A percentile compares a stretch with the other conserved stretches of the same genome.
Evolutionary conservation across 1,140 invertebrate genomes (phyloP).

Genomic region (Anthonomus grandis): DNA sequence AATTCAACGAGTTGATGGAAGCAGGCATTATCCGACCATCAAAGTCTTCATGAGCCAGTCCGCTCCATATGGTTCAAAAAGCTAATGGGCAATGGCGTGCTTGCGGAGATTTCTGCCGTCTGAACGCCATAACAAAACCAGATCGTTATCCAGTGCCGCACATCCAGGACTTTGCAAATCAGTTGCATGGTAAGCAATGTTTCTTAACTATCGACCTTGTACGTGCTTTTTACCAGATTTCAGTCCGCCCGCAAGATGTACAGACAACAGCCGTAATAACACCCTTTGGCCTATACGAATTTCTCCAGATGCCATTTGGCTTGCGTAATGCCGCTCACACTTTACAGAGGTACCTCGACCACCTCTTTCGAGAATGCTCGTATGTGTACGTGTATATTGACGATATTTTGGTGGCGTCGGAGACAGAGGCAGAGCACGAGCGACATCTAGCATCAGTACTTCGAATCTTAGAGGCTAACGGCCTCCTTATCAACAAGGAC

Average conservation of each 20-base stretch:
- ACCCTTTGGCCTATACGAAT: constrained; percentile 47
- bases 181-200: neutral
- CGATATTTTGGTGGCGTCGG: constrained; percentile 4
- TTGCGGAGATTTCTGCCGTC: constrained; percentile 49
- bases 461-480: no score
- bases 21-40: constrained; percentile 39
- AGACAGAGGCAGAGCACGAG: neutral
- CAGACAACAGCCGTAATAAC: constrained; percentile 47
- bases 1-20: constrained; percentile 38
- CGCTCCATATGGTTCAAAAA: constrained; percentile 49
- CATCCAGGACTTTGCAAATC: constrained; percentile 39
- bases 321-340: constrained; percentile 12
- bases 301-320: constrained; percentile 18
- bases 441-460: no score
- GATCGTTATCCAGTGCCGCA: constrained; percentile 45
- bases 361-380: no score
- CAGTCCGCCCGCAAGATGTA: constrained; percentile 38
- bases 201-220: neutral
- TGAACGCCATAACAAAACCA: constrained; percentile 49
- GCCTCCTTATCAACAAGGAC: no score
- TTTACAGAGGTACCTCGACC: no score
- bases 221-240: constrained; percentile 28
- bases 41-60: constrained; percentile 45
- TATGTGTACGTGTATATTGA: constrained; percentile 9
- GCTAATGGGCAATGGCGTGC: constrained; percentile 43